These are phyloP conservation scores for Nebria ingens DNA, from an alignment of 1,140 invertebrate genomes.

Conservation along the genomic window DNA sequence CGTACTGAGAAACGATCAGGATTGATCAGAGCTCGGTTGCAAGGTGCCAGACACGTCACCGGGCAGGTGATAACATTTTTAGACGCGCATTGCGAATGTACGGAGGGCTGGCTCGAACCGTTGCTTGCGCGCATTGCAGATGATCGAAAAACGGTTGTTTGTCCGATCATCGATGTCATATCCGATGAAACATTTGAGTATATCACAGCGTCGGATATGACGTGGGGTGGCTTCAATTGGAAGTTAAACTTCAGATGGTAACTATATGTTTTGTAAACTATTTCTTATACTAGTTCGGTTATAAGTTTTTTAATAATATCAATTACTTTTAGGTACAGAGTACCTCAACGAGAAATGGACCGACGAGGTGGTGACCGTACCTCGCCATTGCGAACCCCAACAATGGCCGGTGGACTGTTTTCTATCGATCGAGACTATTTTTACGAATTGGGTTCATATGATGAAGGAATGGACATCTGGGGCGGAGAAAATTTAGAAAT, in stretches of 20 bases:
- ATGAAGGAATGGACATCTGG: slow-evolving; percentile 99
- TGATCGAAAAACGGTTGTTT: slow-evolving; percentile 88
- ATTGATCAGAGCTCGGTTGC: slow-evolving; percentile 81
- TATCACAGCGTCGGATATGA: slow-evolving; percentile 86
- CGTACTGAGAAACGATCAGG: slow-evolving; percentile 85
- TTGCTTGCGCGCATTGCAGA: slow-evolving; percentile 79
- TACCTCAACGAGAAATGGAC: slow-evolving; percentile 90
- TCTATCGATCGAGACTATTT: slow-evolving; percentile 96
- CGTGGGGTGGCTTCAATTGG: slow-evolving; percentile 98
- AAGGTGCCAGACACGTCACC: slow-evolving; percentile 84
- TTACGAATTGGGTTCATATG: slow-evolving; percentile 93
- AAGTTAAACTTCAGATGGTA: slow-evolving; percentile 95
- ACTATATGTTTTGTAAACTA: too few species aligned
- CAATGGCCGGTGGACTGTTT: slow-evolving; percentile 98
- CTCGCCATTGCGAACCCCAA: slow-evolving; percentile 84
- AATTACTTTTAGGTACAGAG: slow-evolving; percentile 76
- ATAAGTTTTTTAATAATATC: too few species aligned
- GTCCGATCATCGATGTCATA: slow-evolving; percentile 97
- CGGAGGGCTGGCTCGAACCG: slow-evolving; percentile 92
- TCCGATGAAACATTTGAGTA: slow-evolving; percentile 97
- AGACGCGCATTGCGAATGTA: slow-evolving; percentile 93
- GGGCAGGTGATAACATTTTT: slow-evolving; percentile 94
- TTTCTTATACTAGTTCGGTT: too few species aligned
- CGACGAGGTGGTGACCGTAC: slow-evolving; percentile 81
- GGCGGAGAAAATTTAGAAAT: slow-evolving; percentile 99